Conservation (phyloP, 30 jellyfish, hydroid and myxozoan species). For the Turritopsis dohrnii region DNA sequence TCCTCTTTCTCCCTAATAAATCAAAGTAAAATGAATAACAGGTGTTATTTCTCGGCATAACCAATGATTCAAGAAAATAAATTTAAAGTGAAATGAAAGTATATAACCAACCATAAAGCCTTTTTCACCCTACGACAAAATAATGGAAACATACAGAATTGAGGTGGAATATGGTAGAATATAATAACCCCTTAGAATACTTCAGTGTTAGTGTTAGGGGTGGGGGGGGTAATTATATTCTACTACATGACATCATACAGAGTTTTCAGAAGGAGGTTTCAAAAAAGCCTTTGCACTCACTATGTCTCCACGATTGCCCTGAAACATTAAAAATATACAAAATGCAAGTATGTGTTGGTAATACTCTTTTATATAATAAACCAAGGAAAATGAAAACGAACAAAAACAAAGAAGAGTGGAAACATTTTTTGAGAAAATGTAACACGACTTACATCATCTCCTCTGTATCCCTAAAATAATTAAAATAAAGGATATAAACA, state of each 20-base stretch:
- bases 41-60: no score
- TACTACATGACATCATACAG: neutral
- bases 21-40: neutral
- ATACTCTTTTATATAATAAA: no score
- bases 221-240: no score
- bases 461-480: slow-evolving; percentile 6
- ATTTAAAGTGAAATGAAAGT: neutral
- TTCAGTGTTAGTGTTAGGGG: no score
- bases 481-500: neutral
- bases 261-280: neutral
- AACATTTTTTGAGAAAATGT: neutral
- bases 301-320: neutral
- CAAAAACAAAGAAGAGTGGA: neutral
- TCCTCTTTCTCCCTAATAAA: slow-evolving; percentile 24
- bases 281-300: neutral
- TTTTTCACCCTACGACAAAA: slow-evolving; percentile 14
- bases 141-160: neutral
- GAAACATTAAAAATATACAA: neutral
- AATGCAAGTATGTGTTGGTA: no score
- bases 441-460: neutral
- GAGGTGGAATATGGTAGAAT: no score
- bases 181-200: no score
- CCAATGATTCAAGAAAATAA: neutral
- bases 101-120: slow-evolving; percentile 4
- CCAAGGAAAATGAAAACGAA: neutral